A percentile compares a stretch with the other conserved stretches of the same genome.
Conservation (phyloP, 2,113 vertebrate genomes). For the Sorex fumeus region DNA sequence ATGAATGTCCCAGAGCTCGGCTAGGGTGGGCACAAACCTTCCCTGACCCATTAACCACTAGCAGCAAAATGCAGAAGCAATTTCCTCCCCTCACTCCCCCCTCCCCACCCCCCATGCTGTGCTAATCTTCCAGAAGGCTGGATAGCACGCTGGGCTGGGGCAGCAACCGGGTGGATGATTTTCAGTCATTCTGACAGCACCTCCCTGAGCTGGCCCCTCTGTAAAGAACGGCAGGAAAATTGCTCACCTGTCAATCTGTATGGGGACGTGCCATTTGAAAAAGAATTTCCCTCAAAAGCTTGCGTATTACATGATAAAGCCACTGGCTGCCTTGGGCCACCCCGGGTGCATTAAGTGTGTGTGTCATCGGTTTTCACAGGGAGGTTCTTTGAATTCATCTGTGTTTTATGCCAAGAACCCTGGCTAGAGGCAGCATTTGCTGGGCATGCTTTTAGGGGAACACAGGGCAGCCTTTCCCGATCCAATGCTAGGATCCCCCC, state of each 20-base stretch:
- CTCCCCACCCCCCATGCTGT: background rate
- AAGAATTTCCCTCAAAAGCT: conserved; percentile 44
- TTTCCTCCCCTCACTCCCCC: background rate
- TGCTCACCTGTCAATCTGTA: background rate
- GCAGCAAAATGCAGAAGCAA: background rate
- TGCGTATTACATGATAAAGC: conserved; percentile 56
- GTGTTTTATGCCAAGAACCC: conserved; percentile 30
- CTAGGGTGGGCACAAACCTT: background rate
- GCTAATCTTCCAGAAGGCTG: background rate
- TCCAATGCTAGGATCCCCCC: background rate
- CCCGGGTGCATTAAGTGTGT: background rate
- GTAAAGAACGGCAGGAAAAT: conserved; percentile 46
- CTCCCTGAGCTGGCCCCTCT: conserved; percentile 27
- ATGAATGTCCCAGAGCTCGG: background rate
- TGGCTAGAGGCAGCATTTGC: background rate
- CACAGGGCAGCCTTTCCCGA: conserved; percentile 1
- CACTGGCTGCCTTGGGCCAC: background rate
- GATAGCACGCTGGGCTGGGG: conserved; percentile 14
- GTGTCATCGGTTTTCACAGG: background rate
- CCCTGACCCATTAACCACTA: background rate
- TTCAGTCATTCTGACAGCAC: conserved; percentile 46
- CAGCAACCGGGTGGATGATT: background rate
- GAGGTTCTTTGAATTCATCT: background rate
- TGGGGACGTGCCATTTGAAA: background rate
- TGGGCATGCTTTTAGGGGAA: background rate